Evolutionary conservation across 1,140 invertebrate genomes (phyloP).

Genomic region (Penaeus japonicus): DNA sequence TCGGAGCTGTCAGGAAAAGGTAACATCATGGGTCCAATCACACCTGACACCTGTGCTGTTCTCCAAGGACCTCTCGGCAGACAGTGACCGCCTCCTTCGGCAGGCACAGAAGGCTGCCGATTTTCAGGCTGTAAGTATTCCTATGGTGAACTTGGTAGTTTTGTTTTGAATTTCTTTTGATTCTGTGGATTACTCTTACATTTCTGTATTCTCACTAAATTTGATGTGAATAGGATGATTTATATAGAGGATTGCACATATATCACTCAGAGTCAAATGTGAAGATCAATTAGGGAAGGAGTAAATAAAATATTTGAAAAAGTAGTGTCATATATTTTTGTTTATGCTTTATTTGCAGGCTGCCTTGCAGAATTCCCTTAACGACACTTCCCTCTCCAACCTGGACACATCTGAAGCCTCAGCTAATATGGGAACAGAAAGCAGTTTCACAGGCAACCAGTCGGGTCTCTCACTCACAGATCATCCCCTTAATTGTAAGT

Average conservation of each 20-base stretch:
- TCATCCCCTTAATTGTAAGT: conserved; percentile 14
- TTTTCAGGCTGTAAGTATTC: conserved; percentile 17
- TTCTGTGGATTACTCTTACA: too few species aligned
- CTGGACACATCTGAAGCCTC: conserved; percentile 1
- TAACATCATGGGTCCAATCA: conserved; percentile 24
- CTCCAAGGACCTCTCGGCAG: conserved; percentile 29
- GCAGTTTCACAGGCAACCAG: background rate
- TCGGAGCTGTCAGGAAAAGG: conserved; percentile 22
- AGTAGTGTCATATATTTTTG: background rate
- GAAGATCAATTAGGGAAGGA: background rate
- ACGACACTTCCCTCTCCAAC: background rate
- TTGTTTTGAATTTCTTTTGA: background rate
- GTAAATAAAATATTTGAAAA: background rate
- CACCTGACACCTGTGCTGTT: conserved; percentile 30
- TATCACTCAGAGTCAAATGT: background rate
- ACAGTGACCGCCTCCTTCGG: conserved; percentile 33
- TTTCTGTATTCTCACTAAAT: background rate
- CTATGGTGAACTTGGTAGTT: too few species aligned
- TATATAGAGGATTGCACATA: background rate
- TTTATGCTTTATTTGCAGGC: background rate
- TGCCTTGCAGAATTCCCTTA: background rate
- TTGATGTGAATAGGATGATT: background rate
- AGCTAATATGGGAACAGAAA: background rate
- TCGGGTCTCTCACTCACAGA: background rate
- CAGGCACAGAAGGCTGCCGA: conserved; percentile 42